Evolutionary conservation across 2,888 invertebrate species (phyloP).

Genomic region (Drosophila limbata): DNA sequence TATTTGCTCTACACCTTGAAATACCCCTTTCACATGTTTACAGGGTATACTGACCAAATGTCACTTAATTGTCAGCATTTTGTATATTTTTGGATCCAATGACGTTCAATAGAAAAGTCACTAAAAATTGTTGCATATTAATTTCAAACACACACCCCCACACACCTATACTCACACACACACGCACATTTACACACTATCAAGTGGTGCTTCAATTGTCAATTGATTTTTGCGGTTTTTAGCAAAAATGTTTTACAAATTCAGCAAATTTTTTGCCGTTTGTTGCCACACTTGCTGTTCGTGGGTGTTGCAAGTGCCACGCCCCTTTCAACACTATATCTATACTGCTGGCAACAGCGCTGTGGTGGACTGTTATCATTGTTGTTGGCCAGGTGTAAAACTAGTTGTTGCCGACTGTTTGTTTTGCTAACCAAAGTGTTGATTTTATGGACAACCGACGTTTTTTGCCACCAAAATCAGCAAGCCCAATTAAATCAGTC

Average conservation of each 20-base stretch:
- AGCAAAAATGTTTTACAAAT: slow-evolving; percentile 80
- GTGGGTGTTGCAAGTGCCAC: slow-evolving; percentile 49
- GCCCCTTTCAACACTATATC: slow-evolving; percentile 75
- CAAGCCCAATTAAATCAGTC: slow-evolving; percentile 31
- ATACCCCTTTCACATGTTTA: not conserved
- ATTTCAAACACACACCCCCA: slow-evolving; percentile 34
- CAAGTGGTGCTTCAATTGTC: slow-evolving; percentile 71
- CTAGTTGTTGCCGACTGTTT: slow-evolving; percentile 65
- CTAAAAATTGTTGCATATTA: slow-evolving; percentile 61
- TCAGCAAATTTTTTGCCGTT: slow-evolving; percentile 42
- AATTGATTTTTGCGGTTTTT: slow-evolving; percentile 83
- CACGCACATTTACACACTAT: slow-evolving; percentile 12
- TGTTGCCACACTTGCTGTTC: slow-evolving; percentile 8
- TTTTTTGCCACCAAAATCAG: slow-evolving; percentile 46
- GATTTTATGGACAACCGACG: slow-evolving; percentile 71
- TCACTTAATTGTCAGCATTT: not conserved
- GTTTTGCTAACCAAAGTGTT: slow-evolving; percentile 82
- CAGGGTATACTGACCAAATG: slow-evolving; percentile 11
- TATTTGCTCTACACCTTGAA: not conserved
- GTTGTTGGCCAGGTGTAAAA: slow-evolving; percentile 63
- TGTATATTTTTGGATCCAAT: slow-evolving; percentile 71
- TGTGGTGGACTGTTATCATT: slow-evolving; percentile 25
- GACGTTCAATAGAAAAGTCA: slow-evolving; percentile 67
- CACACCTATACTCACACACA: slow-evolving; percentile 5
- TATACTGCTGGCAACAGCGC: slow-evolving; percentile 30